phyloP scores from a whole-genome alignment of 2,888 invertebrate genomes.

The Eudasyphora cyanicolor region DNA sequence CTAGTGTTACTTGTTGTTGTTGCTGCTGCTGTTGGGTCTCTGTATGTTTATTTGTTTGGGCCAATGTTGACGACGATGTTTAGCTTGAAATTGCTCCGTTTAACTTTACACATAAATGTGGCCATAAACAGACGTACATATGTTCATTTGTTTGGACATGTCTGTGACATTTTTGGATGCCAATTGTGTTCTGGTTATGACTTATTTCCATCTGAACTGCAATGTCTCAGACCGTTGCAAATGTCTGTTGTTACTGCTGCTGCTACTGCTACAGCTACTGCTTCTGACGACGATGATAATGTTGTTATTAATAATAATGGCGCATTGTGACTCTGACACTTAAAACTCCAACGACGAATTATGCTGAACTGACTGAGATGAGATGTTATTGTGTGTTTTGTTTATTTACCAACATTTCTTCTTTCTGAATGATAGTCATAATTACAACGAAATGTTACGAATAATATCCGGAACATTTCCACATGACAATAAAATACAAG shows the following conservation, averaged over 20 bases:
- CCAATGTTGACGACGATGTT: constrained; percentile 50
- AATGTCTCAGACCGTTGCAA: constrained; percentile 20
- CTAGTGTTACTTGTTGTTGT: constrained; percentile 34
- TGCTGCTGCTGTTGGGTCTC: constrained; percentile 13
- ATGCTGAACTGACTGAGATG: constrained; percentile 34
- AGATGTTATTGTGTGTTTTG: constrained; percentile 36
- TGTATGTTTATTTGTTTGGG: constrained; percentile 43
- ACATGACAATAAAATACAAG: not conserved
- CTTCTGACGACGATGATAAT: constrained; percentile 2
- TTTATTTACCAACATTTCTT: constrained; percentile 36
- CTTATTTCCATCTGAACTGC: constrained; percentile 44
- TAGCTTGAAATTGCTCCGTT: constrained; percentile 43
- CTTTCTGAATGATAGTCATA: constrained; percentile 46
- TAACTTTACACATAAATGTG: constrained; percentile 23
- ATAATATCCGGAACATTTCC: not conserved
- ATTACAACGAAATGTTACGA: constrained; percentile 24
- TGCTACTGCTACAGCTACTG: not conserved
- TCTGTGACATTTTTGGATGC: not conserved
- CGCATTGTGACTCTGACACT: constrained; percentile 10
- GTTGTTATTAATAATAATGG: not conserved
- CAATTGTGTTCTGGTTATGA: constrained; percentile 33
- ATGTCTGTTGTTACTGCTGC: too few species aligned
- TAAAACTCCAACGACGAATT: constrained; percentile 7
- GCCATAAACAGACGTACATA: constrained; percentile 4
- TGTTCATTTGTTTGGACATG: constrained; percentile 4